Evolutionary conservation across 2,113 vertebrate genomes (phyloP).

Genomic region (Capreolus pygargus): DNA sequence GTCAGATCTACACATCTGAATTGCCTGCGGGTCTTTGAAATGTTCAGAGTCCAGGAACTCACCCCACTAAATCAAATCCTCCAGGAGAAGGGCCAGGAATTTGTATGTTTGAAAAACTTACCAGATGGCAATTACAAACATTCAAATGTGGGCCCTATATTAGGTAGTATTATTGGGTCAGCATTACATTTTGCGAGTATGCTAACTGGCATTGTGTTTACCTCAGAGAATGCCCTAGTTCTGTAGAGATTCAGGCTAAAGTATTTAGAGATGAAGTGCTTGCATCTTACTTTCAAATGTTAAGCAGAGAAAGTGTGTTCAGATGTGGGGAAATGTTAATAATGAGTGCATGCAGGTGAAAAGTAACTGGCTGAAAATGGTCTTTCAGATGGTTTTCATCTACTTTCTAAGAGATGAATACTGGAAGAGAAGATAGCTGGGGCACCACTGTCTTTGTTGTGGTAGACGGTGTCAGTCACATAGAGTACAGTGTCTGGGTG

Average conservation of each 20-base stretch:
- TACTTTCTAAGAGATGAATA: not conserved
- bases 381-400: not conserved
- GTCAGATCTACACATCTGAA: not conserved
- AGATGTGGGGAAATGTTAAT: not conserved
- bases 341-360: not conserved
- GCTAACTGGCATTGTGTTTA: not conserved
- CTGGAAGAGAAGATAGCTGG: too few relatives aligned
- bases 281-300: not conserved
- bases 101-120: not conserved
- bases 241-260: not conserved
- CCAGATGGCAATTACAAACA: not conserved
- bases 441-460: not conserved
- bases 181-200: not conserved
- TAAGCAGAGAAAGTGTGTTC: not conserved
- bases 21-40: not conserved
- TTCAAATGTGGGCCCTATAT: not conserved
- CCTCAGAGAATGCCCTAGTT: not conserved
- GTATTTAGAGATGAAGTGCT: not conserved
- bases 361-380: not conserved
- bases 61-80: not conserved
- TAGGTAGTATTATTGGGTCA: not conserved
- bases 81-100: not conserved
- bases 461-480: not conserved
- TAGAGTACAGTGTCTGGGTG: not conserved
- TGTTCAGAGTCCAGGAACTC: not conserved